Percentiles rank a stretch among this genome's conserved stretches.
Evolutionary conservation across 1,140 invertebrate genomes (phyloP).

Genomic region (Bombus haemorrhoidalis): DNA sequence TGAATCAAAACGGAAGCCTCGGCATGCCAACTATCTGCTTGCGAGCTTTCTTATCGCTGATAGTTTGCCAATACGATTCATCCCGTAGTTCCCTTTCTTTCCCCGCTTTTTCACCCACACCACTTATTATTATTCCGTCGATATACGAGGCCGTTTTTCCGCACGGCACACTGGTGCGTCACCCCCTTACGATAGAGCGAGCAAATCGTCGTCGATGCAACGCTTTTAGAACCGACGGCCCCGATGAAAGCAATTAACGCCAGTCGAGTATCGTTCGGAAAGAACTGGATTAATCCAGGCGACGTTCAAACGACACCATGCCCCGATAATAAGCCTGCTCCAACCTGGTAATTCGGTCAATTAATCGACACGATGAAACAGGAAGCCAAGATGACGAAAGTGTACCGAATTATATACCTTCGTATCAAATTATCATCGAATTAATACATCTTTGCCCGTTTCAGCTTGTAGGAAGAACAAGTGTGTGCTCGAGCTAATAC

Average conservation of each 20-base stretch:
- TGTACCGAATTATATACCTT: too few relatives aligned
- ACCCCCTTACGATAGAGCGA: background rate
- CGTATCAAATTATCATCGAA: too few relatives aligned
- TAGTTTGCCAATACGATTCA: slow-evolving; percentile 18
- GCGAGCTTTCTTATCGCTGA: slow-evolving; percentile 31
- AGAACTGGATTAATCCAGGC: slow-evolving; percentile 10
- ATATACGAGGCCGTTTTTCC: slow-evolving; percentile 14
- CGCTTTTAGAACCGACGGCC: slow-evolving; percentile 5
- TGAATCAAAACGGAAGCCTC: slow-evolving; percentile 24
- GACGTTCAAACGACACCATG: background rate
- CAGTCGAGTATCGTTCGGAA: background rate
- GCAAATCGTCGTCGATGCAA: too few relatives aligned
- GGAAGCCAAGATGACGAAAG: background rate
- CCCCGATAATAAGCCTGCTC: background rate
- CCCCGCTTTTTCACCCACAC: background rate
- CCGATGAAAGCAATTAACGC: slow-evolving; percentile 26
- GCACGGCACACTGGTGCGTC: background rate
- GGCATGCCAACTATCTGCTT: slow-evolving; percentile 22
- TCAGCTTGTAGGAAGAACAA: too few relatives aligned
- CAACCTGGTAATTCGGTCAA: background rate
- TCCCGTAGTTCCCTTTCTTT: too few relatives aligned
- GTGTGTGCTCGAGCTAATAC: too few relatives aligned
- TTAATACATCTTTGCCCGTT: too few relatives aligned
- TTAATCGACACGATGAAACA: background rate
- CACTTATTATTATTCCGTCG: slow-evolving; percentile 24